These are phyloP conservation scores for Platerodrilus igneus DNA, from an alignment of 2,888 invertebrate genomes.

Conservation along the genomic window DNA sequence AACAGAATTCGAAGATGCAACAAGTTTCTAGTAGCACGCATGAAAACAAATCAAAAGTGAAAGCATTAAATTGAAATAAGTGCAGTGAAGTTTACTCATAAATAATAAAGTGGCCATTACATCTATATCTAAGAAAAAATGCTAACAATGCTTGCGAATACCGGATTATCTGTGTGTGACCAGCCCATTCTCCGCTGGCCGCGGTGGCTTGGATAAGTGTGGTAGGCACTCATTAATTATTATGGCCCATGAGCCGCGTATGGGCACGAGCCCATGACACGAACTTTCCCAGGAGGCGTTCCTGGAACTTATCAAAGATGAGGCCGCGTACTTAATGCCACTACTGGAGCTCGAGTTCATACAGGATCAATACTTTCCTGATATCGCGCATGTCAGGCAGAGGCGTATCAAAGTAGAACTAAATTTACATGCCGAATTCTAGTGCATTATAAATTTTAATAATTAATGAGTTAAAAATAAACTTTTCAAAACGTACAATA, in stretches of 20 bases:
- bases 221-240: constrained; percentile 47
- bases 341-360: constrained; percentile 35
- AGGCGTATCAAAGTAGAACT: constrained; percentile 17
- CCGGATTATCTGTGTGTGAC: constrained; percentile 41
- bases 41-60: constrained; percentile 10
- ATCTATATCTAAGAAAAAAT: constrained; percentile 33
- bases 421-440: too few relatives aligned
- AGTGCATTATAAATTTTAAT: too few relatives aligned
- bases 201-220: constrained; percentile 47
- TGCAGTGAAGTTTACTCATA: constrained; percentile 15
- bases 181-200: constrained; percentile 44
- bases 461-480: too few relatives aligned
- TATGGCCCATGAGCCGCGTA: constrained; percentile 33
- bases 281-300: constrained; percentile 29
- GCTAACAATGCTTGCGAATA: constrained; percentile 40
- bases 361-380: constrained; percentile 38
- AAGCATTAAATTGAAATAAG: constrained; percentile 13
- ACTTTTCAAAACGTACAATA: too few relatives aligned
- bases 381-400: constrained; percentile 32
- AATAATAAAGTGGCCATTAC: constrained; percentile 24
- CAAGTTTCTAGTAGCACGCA: constrained; percentile 18
- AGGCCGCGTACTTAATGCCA: constrained; percentile 41
- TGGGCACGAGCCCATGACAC: constrained; percentile 27
- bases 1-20: constrained; percentile 14
- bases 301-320: constrained; percentile 34